These are phyloP conservation scores for Nothocercus julius DNA, from an alignment of 2,113 vertebrate species.

Conservation along the genomic window DNA sequence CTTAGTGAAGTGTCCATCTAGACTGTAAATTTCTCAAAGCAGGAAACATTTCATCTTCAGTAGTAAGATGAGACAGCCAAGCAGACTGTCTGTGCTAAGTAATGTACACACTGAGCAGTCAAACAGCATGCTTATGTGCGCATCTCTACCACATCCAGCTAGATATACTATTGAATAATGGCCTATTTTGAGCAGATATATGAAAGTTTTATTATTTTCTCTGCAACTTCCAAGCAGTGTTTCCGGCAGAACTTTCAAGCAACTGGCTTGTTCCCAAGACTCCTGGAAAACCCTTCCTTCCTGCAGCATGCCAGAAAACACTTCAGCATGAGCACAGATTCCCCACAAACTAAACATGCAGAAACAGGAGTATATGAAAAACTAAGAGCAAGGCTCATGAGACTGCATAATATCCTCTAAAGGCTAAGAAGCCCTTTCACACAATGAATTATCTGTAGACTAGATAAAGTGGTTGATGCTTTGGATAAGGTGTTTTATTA, in stretches of 20 bases:
- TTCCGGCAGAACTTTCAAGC: background rate
- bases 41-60: constrained; percentile 21
- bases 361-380: background rate
- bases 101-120: background rate
- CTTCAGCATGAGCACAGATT: background rate
- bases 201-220: background rate
- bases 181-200: background rate
- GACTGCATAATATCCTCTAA: background rate
- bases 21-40: constrained; percentile 18
- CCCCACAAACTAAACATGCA: background rate
- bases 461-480: background rate
- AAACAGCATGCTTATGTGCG: background rate
- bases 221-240: background rate
- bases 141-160: background rate
- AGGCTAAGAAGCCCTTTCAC: background rate
- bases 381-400: background rate
- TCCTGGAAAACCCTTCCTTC: constrained; percentile 8
- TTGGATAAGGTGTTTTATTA: background rate
- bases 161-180: background rate
- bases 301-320: background rate
- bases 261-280: background rate
- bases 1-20: background rate
- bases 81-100: background rate
- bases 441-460: background rate
- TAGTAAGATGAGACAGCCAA: background rate